Evolutionary conservation across 2,888 invertebrate genomes (phyloP).

Genomic region (Dastarcus helophoroides): DNA sequence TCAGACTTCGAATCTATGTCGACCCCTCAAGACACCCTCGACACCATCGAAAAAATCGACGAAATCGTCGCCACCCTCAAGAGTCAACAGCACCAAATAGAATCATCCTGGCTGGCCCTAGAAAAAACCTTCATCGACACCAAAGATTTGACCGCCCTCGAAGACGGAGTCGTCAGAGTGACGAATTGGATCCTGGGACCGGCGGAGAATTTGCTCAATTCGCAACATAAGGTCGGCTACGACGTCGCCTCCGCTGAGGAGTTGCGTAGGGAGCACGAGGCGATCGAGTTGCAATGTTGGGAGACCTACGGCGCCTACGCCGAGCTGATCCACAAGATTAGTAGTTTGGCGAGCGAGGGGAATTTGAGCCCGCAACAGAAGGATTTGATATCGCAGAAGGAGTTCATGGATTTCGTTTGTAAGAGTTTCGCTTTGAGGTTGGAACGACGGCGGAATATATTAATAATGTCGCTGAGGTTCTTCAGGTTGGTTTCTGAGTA

Average conservation of each 20-base stretch:
- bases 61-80: conserved; percentile 45
- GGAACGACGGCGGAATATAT: conserved; percentile 59
- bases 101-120: conserved; percentile 48
- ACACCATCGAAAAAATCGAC: conserved; percentile 48
- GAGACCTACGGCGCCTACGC: conserved; percentile 72
- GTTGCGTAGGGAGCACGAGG: conserved; percentile 60
- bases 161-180: conserved; percentile 56
- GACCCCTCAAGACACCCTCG: conserved; percentile 50
- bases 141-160: conserved; percentile 48
- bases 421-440: conserved; percentile 64
- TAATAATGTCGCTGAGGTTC: conserved; percentile 64
- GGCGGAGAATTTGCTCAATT: conserved; percentile 61
- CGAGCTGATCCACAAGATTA: conserved; percentile 61
- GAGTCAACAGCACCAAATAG: conserved; percentile 47
- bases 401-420: conserved; percentile 75
- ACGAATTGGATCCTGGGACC: conserved; percentile 69
- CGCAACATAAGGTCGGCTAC: conserved; percentile 60
- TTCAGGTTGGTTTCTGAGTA: conserved; percentile 65
- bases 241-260: conserved; percentile 62
- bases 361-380: conserved; percentile 36
- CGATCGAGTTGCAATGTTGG: conserved; percentile 62
- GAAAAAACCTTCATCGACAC: conserved; percentile 47
- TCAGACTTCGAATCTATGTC: conserved; percentile 33
- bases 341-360: conserved; percentile 42
- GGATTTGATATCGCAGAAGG: conserved; percentile 59